Evolutionary conservation across 2,797 vertebrate genomes (phyloP), one percentile per base, ranked within the genome.

Genomic region (Thamnophis elegans): DNA sequence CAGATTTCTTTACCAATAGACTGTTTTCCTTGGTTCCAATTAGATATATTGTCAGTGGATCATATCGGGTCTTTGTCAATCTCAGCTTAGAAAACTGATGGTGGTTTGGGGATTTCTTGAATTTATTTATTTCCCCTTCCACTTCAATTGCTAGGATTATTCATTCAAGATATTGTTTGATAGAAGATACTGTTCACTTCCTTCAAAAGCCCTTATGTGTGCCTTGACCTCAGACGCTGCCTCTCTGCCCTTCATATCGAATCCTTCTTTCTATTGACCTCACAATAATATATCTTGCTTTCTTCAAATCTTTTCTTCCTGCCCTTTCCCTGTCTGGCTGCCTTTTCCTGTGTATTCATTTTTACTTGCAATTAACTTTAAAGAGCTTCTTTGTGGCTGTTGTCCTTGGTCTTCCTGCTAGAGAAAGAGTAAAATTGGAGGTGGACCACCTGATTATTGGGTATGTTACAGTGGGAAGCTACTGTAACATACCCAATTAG

Each of bases 321-420:
- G 91, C 91, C 88, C 88, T 85, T 53, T 62, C n/a, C 0, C 47
- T 28, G 13, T 85, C 2, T 36, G 10, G 0, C 32, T 85, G 78
- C 25, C n/a, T 62, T 62, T 89, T 51, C 54, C 56, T 32, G 28
- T 82, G 42, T 85, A 89, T 62, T 85, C n/a, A 5, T 89, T 58
- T 89, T 42, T 54, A 62, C 25, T 89, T 62, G 56, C 73, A 89
- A 92, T 92, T 92, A 92, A 89, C 87, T 92, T 89, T 89, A 60
- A 58, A 51, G 78, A 89, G 51, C 8, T 12, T 92, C 51, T 14
- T 13, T 32, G 10, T 13, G 14, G 16, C 68, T 0, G 2, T 88
- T 47, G 22, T 32, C 51, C n/a, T 87, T 68, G 22, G 28, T 54
- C n/a, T 16, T 36, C 51, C 53, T 55, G 13, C 54, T 55, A 59